Base-by-base conservation (phyloP, 1,140 invertebrate species). In the Grapholita molesta region DNA sequence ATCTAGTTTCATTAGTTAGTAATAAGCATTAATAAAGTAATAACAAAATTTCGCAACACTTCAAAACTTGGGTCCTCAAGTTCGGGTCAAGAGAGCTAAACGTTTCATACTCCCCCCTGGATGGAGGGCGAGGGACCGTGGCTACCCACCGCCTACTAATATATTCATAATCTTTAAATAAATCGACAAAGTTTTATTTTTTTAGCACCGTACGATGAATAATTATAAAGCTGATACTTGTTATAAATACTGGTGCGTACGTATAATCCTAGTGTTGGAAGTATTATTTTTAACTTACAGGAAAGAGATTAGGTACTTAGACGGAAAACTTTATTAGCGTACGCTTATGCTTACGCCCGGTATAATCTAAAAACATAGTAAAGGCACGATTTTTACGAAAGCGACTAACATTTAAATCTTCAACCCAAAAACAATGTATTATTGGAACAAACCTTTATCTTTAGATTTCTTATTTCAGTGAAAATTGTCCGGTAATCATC, bases 171-270 rank as follows among this genome's bases (percentile, higher is more conserved):
- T 61, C n/a, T 61, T 61, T 61, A 61, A 25, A 61, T 25, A 61
- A 61, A 61, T 61, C 55, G 55, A 61, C 55, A 61, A 61, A 61
- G 55, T 61, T 61, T 61, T 32, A 61, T 61, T 61, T 61, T 61
- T 61, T 30, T 61, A 61, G 55, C 55, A 25, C 55, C 23, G 24
- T 61, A 61, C 55, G 55, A 61, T 61, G 55, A 61, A 61, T 61
- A 61, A 61, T 61, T 61, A 48, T 9, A 32, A 30, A 28, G n/a
- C 6, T 23, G 24, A 23, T 30, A 30, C 55, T 25, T 9, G 55
- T 57, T 57, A 61, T 25, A 3, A 30, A 61, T 15, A 25, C 30
- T 21, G 24, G 7, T 55, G 21, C 8, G 21, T 2, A 42, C 38
- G 0, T 42, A 18, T n/a, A 48, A 8, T 18, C 6, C 1, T 8